These are phyloP conservation scores for Pseudomugil gertrudae DNA, from an alignment of 2,797 vertebrate genomes.

Conservation along the genomic window DNA sequence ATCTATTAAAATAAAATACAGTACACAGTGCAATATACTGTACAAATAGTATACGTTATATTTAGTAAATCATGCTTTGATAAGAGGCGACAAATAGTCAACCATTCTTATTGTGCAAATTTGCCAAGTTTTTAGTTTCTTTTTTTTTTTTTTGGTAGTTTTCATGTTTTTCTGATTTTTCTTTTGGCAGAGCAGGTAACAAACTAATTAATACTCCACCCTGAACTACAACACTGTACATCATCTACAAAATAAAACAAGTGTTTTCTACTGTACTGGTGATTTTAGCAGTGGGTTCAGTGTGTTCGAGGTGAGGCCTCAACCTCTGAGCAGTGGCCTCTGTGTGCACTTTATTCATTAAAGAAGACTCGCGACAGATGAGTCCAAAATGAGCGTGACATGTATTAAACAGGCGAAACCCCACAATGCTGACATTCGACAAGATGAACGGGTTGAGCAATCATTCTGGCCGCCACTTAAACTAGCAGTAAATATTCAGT, in stretches of 20 bases:
- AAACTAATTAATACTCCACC: neutral
- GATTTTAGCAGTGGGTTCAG: conserved; percentile 40
- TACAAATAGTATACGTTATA: neutral
- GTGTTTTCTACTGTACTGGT: conserved; percentile 41
- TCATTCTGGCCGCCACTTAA: conserved; percentile 72
- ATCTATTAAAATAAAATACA: neutral
- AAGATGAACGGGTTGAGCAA: conserved; percentile 69
- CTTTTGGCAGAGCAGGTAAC: neutral
- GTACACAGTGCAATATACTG: neutral
- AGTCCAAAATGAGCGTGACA: conserved; percentile 77
- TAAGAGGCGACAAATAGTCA: neutral
- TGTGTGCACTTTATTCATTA: conserved; percentile 59
- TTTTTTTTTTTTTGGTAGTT: neutral
- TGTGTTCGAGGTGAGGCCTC: conserved; percentile 34
- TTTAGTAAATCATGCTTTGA: neutral
- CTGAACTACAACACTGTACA: conserved; percentile 13
- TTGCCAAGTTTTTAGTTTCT: neutral
- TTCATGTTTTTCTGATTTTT: neutral
- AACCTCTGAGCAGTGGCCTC: conserved; percentile 56
- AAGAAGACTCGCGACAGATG: conserved; percentile 68
- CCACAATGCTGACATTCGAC: conserved; percentile 70
- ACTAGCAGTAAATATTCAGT: conserved; percentile 70
- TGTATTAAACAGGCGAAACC: conserved; percentile 77
- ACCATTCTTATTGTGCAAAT: neutral
- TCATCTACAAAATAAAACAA: conserved; percentile 45